Evolutionary conservation across 2,888 invertebrate genomes (phyloP).

Genomic region (Euzophera pinguis): DNA sequence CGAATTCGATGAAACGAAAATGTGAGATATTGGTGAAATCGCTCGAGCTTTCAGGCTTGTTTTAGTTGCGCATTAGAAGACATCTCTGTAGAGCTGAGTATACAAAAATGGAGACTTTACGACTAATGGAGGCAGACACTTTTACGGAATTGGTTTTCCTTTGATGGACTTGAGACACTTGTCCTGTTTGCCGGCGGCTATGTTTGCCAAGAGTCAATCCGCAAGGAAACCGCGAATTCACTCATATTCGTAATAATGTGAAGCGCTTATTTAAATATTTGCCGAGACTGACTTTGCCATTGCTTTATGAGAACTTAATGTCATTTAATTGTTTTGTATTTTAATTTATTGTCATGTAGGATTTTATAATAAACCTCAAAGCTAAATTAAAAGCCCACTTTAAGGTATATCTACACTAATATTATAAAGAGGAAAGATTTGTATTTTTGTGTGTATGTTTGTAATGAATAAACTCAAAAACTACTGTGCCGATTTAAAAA

Average conservation of each 20-base stretch:
- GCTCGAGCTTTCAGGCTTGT: neutral
- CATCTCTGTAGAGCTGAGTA: conserved; percentile 7
- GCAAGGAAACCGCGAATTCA: conserved; percentile 19
- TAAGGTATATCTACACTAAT: too few species aligned
- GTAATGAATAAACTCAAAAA: too few species aligned
- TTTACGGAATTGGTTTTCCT: conserved; percentile 20
- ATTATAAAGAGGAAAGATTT: too few species aligned
- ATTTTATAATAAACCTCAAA: too few species aligned
- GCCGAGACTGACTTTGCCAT: conserved; percentile 17
- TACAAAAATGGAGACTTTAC: conserved; percentile 15
- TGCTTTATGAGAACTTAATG: conserved; percentile 17
- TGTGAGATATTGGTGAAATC: conserved; percentile 13
- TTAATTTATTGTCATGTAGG: too few species aligned
- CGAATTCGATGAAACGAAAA: conserved; percentile 17
- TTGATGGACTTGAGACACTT: conserved; percentile 20
- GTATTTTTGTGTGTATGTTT: too few species aligned
- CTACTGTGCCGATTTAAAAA: too few species aligned
- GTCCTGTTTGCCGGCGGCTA: conserved; percentile 12
- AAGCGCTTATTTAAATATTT: conserved; percentile 26
- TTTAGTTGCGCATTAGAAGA: neutral
- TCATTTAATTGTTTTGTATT: conserved; percentile 6
- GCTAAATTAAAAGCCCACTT: too few species aligned
- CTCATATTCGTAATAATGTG: conserved; percentile 20
- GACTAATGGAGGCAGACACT: conserved; percentile 20
- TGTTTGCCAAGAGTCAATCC: conserved; percentile 25